Conservation (phyloP, 1,140 invertebrate species). For the Bombus confusus region DNA sequence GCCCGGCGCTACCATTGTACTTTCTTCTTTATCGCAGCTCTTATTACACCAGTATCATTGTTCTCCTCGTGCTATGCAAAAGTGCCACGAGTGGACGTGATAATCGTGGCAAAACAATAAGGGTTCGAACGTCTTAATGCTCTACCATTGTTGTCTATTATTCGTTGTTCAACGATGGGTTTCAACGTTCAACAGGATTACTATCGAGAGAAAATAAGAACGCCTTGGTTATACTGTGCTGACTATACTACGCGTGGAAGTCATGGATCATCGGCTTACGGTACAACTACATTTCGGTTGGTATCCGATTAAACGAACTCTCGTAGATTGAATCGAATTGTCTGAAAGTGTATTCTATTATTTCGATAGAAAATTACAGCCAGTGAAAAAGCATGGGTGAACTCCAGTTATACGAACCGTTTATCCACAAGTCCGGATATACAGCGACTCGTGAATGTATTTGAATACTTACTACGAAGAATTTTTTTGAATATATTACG, state of each 20-base stretch:
- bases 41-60: constrained; percentile 56
- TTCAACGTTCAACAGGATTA: neutral
- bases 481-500: too few species aligned
- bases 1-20: neutral
- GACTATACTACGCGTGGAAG: neutral
- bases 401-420: too few species aligned
- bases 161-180: constrained; percentile 10
- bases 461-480: too few species aligned
- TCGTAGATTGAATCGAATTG: neutral
- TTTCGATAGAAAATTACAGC: neutral
- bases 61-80: constrained; percentile 18
- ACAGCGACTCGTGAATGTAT: too few species aligned
- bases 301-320: neutral
- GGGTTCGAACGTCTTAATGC: constrained; percentile 61
- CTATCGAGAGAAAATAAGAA: constrained; percentile 31
- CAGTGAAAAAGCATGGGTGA: neutral
- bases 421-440: too few species aligned
- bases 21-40: constrained; percentile 19
- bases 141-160: constrained; percentile 53
- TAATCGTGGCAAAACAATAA: constrained; percentile 63
- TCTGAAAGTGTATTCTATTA: neutral
- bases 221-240: neutral
- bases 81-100: constrained; percentile 29
- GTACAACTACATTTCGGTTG: neutral
- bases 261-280: constrained; percentile 47